These are phyloP conservation scores for Brachirus orientalis DNA, from an alignment of 2,113 vertebrate species.

Conservation along the genomic window DNA sequence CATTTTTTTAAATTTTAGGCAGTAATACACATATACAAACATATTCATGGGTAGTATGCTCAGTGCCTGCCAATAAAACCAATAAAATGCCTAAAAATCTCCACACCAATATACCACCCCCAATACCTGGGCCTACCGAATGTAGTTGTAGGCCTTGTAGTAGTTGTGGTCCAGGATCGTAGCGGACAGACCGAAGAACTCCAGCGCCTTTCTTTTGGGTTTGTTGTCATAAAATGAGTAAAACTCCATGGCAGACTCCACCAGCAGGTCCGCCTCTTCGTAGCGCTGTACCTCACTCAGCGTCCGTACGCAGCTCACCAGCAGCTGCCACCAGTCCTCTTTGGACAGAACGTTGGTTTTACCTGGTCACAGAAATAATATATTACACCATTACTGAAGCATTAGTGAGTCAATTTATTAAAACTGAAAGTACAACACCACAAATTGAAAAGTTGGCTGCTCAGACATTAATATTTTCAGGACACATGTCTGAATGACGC, in stretches of 20 bases:
- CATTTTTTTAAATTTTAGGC: no score
- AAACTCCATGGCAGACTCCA: constrained; percentile 95
- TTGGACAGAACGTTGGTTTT: constrained; percentile 91
- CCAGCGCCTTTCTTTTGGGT: constrained; percentile 92
- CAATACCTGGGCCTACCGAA: constrained; percentile 81
- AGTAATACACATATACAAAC: no score
- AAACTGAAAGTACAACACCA: background rate
- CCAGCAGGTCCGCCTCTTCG: constrained; percentile 92
- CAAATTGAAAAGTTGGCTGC: background rate
- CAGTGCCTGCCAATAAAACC: no score
- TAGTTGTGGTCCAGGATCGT: constrained; percentile 94
- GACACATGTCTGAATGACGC: background rate
- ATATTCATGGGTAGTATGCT: no score
- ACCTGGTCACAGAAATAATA: constrained; percentile 53
- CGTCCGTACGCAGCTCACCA: constrained; percentile 88
- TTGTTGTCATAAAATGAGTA: constrained; percentile 96
- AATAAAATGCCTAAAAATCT: no score
- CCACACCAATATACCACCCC: no score
- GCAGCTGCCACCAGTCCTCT: constrained; percentile 98
- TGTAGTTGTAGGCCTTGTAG: constrained; percentile 95
- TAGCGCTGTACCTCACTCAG: constrained; percentile 89
- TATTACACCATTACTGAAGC: background rate
- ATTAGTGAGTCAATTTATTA: background rate
- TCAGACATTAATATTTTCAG: background rate
- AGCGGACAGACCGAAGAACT: constrained; percentile 94